Evolutionary conservation across 2,888 invertebrate species (phyloP).

Genomic region (Eledona agricola): DNA sequence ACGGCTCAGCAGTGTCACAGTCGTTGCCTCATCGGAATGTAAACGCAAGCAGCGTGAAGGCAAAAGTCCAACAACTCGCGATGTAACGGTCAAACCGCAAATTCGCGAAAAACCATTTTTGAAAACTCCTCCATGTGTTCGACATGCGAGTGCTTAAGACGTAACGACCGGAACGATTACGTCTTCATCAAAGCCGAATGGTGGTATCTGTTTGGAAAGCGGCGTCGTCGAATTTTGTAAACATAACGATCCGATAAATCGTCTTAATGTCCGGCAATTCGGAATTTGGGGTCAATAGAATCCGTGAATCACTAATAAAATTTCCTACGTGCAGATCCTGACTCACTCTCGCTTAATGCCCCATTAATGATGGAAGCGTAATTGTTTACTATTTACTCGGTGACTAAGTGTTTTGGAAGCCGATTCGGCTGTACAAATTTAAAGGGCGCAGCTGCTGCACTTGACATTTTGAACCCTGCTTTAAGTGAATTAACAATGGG

Average conservation of each 20-base stretch:
- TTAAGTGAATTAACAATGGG: conserved; percentile 22
- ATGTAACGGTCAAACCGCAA: too few relatives aligned
- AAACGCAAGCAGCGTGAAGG: conserved; percentile 14
- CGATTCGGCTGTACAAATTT: conserved; percentile 22
- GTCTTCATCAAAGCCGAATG: too few relatives aligned
- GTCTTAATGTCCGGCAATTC: conserved; percentile 37
- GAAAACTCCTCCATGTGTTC: too few relatives aligned
- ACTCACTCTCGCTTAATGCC: conserved; percentile 26
- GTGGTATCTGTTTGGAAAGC: too few relatives aligned
- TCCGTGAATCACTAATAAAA: conserved; percentile 29
- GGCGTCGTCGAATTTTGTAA: conserved; percentile 37
- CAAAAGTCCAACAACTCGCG: too few relatives aligned
- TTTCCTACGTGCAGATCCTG: too few relatives aligned
- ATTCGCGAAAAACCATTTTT: conserved; percentile 8
- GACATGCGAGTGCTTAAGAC: too few relatives aligned
- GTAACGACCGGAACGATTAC: too few relatives aligned
- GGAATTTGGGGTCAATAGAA: too few relatives aligned
- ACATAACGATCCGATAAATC: conserved; percentile 40
- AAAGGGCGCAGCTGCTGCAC: conserved; percentile 29
- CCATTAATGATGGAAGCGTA: conserved; percentile 33
- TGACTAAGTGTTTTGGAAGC: conserved; percentile 33
- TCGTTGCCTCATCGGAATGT: conserved; percentile 10
- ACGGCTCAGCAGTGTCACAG: conserved; percentile 9
- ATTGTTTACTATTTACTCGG: conserved; percentile 32
- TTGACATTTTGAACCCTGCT: conserved; percentile 35